Evolutionary conservation across 2,888 invertebrate species (phyloP).

Genomic region (Agrotis ipsilon): DNA sequence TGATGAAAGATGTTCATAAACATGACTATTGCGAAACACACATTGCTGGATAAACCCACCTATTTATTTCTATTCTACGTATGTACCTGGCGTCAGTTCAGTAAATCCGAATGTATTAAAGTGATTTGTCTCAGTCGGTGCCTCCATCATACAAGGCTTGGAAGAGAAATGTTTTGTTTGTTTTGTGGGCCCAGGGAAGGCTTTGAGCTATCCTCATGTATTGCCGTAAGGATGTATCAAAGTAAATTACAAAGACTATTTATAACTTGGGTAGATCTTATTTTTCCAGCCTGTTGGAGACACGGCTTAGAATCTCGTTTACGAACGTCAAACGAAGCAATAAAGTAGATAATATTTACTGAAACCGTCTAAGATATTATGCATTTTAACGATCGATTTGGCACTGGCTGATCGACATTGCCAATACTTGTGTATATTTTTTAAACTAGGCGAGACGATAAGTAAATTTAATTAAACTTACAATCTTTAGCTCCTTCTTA

Average conservation of each 20-base stretch:
- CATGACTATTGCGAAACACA: slow-evolving; percentile 45
- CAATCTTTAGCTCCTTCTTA: slow-evolving; percentile 98
- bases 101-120: slow-evolving; percentile 73
- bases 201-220: slow-evolving; percentile 60
- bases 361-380: background rate
- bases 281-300: slow-evolving; percentile 8
- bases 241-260: slow-evolving; percentile 51
- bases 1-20: slow-evolving; percentile 36
- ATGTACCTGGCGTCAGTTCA: slow-evolving; percentile 64
- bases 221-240: slow-evolving; percentile 49
- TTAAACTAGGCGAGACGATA: too few species aligned
- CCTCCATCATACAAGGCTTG: slow-evolving; percentile 66
- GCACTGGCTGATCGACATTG: background rate
- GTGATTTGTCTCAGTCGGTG: slow-evolving; percentile 80
- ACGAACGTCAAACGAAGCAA: background rate
- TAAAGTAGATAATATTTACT: background rate
- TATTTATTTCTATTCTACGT: slow-evolving; percentile 68
- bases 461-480: slow-evolving; percentile 80
- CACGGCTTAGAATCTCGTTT: too few species aligned
- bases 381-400: too few species aligned
- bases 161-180: slow-evolving; percentile 71
- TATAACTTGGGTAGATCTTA: slow-evolving; percentile 31
- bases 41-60: slow-evolving; percentile 42
- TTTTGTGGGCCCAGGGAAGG: slow-evolving; percentile 67
- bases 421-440: too few species aligned